These are phyloP conservation scores for Colletes gigas DNA, from an alignment of 1,140 invertebrate species.

Conservation along the genomic window DNA sequence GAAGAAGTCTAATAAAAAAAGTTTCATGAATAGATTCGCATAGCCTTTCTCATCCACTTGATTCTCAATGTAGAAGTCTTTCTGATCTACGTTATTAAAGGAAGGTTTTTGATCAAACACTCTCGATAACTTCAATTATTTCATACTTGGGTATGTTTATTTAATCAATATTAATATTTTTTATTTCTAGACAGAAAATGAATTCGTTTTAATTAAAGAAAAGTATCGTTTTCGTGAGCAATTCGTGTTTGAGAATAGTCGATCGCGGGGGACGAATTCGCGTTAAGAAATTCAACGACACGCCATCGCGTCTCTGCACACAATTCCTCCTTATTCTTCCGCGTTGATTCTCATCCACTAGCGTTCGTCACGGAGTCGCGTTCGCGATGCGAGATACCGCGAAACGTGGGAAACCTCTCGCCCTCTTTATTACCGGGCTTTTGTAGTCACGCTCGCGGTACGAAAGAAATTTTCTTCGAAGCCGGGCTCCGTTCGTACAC, in stretches of 20 bases:
- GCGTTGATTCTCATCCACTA: conserved; percentile 34
- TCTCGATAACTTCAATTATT: too few species aligned
- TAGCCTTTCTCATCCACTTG: too few species aligned
- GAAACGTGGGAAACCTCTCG: conserved; percentile 51
- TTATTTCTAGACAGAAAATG: too few species aligned
- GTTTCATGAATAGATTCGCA: too few species aligned
- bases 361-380: conserved; percentile 11
- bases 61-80: too few species aligned
- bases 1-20: too few species aligned
- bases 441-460: conserved; percentile 34
- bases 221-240: too few species aligned
- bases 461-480: conserved; percentile 29
- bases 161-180: too few species aligned
- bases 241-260: not conserved
- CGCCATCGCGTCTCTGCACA: not conserved
- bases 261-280: conserved; percentile 1
- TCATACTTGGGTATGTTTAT: too few species aligned
- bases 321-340: conserved; percentile 32
- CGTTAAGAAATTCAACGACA: conserved; percentile 10
- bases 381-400: conserved; percentile 33
- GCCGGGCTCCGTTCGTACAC: not conserved
- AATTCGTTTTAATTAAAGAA: too few species aligned
- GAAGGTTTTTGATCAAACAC: too few species aligned
- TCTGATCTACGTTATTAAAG: too few species aligned
- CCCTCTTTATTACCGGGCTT: conserved; percentile 39